Base-by-base conservation (phyloP, 2,888 invertebrate genomes). In the Eumerus sabulonum region DNA sequence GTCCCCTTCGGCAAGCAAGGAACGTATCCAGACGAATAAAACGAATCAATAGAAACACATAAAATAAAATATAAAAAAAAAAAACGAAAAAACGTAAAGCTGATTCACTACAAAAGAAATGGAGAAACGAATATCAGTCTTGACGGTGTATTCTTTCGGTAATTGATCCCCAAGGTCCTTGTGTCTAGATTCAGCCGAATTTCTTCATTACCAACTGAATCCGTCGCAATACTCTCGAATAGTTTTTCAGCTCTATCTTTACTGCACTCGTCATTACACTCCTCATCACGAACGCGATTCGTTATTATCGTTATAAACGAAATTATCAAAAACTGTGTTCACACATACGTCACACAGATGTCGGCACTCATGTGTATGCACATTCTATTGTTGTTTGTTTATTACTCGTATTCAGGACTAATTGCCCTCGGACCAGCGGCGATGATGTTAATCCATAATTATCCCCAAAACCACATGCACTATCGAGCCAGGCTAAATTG, bases 151-250 rank as follows among this genome's bases (percentile, higher is more conserved):
- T 63, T 73, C 68, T 73, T 59, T 27, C 70, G 79, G 73, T 79
- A 64, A 79, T 74, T 74, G 79, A 79, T 79, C 73, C 68, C 74
- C 70, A 68, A 74, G 64, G 77, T 73, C 67, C 62, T 77, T 56
- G 50, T 27, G 40, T 38, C 14, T 40, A 16, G 35, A 51, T 72
- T 63, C 66, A 72, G 57, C 57, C 67, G 44, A 76, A 63, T 68
- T 73, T 68, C 13, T 77, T 63, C 9, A 16, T 62, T 16, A 76
- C 44, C 47, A 76, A 66, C 54, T 67, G 77, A 63, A 72, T 57
- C 51, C 57, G 42, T 62, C 56, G 62, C 62, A 72, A 57, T 67
- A 57, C 50, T n/a, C 53, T 48, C 35, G 36, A 72, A 56, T 68
- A 72, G 56, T 67, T 51, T 51, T 50, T 72, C 66, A 72, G 7